Base-by-base conservation (phyloP, 2,797 vertebrate species). In the Paramormyrops hopkinsi region DNA sequence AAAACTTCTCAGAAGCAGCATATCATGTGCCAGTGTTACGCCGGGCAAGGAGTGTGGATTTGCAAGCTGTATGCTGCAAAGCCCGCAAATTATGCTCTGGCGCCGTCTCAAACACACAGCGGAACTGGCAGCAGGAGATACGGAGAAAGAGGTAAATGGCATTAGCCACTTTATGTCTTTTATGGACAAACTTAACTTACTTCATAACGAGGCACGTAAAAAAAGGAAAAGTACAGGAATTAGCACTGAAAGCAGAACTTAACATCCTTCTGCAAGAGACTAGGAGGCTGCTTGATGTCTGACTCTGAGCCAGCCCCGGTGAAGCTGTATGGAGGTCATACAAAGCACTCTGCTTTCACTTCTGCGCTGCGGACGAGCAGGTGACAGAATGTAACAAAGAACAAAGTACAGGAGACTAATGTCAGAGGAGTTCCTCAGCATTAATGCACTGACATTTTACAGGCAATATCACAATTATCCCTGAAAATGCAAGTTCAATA, bases 121-220 rank as follows among this genome's bases (percentile, higher is more conserved):
- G 37, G 14, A n/a, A 82, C 76, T 82, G 76, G 76, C 76, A 46
- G 76, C 41, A n/a, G 17, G 76, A 19, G 76, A 82, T 46, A 82
- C 1, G 37, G 41, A 19, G 37, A n/a, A 44, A 41, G 73, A 79
- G 73, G 73, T 79, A 79, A 82, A 82, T 82, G 76, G 76, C 41
- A 82, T 82, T 82, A 82, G 8, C 37, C 33, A 82, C 37, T 82
- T 82, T 44, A 82, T 82, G 33, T 82, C 76, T 82, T 82, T 82
- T 44, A 82, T 82, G 76, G 76, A 46, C 76, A 82, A 82, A 82
- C 76, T 82, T 82, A 82, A 82, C 37, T 82, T 19, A 82, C 41
- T 82, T 82, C 76, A 82, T 73, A 73, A 73, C 12, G 37, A 82
- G 41, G 14, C 76, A 44, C 2, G 19, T 46, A 82, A 82, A 82